A percentile compares a stretch with the other conserved stretches of the same genome.
Conservation (phyloP, 2,888 invertebrate species). For the Ophion obscuratus region DNA sequence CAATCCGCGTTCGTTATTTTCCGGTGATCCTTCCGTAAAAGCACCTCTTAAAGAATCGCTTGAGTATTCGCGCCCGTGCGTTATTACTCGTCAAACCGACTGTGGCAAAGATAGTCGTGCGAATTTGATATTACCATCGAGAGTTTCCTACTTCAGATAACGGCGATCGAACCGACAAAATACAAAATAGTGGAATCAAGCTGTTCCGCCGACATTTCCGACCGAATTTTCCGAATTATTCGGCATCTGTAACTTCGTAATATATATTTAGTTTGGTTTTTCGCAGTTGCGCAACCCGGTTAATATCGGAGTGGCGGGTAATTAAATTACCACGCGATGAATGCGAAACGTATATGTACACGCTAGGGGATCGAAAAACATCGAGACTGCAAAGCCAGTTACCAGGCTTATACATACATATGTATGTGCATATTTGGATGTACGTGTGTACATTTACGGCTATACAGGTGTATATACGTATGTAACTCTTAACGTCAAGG, state of each 20-base stretch:
- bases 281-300: neutral
- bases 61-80: neutral
- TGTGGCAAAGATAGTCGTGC: neutral
- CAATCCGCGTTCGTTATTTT: constrained; percentile 16
- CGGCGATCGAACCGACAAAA: neutral
- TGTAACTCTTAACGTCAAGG: constrained; percentile 24
- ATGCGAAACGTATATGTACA: neutral
- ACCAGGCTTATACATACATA: neutral
- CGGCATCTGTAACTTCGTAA: neutral
- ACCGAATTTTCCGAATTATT: neutral
- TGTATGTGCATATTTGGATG: neutral
- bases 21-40: constrained; percentile 7
- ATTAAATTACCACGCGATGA: neutral
- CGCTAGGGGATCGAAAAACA: constrained; percentile 6
- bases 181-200: neutral
- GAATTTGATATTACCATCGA: neutral
- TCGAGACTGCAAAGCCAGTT: constrained; percentile 9
- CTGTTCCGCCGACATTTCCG: too few relatives aligned
- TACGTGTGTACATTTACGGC: neutral
- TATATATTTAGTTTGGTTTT: neutral
- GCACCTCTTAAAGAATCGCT: constrained; percentile 3
- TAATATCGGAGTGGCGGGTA: neutral
- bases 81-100: neutral
- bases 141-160: neutral
- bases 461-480: neutral